A percentile compares a stretch with the other conserved stretches of the same genome.
Conservation (phyloP, 2,113 vertebrate genomes). For the Cryptotis parvus region DNA sequence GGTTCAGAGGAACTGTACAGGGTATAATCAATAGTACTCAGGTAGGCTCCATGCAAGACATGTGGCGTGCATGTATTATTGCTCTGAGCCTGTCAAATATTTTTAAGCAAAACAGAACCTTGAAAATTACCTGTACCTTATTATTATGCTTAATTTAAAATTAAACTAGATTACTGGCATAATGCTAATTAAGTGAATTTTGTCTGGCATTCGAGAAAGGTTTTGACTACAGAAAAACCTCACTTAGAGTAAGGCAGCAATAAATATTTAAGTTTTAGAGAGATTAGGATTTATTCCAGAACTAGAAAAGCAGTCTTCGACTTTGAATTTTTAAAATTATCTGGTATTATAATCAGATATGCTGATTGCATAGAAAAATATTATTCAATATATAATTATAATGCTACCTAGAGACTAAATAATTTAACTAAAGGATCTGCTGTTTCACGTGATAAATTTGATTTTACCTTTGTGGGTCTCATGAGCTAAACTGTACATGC, state of each 20-base stretch:
- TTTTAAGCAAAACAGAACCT: slow-evolving; percentile 64
- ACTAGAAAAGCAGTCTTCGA: slow-evolving; percentile 63
- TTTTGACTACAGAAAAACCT: slow-evolving; percentile 78
- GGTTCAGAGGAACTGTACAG: no score
- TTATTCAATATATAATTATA: neutral
- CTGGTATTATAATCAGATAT: slow-evolving; percentile 62
- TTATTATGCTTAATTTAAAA: slow-evolving; percentile 78
- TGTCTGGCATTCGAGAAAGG: slow-evolving; percentile 77
- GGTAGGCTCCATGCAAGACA: neutral
- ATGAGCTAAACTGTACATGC: neutral
- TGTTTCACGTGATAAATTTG: neutral
- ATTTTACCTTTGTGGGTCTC: slow-evolving; percentile 40
- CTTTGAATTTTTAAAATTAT: slow-evolving; percentile 64
- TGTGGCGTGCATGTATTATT: neutral
- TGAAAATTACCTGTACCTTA: slow-evolving; percentile 75
- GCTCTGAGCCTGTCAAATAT: no score
- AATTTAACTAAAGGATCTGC: slow-evolving; percentile 56
- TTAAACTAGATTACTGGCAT: slow-evolving; percentile 66
- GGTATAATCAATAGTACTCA: no score
- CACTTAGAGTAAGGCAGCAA: slow-evolving; percentile 75
- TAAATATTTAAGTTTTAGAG: slow-evolving; percentile 81
- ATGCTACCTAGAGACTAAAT: neutral
- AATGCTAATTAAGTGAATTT: slow-evolving; percentile 80
- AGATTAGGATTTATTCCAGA: slow-evolving; percentile 80
- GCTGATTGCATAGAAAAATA: slow-evolving; percentile 46